phyloP scores from a whole-genome alignment of 2,888 invertebrate species.

The Hyposoter dolosus region DNA sequence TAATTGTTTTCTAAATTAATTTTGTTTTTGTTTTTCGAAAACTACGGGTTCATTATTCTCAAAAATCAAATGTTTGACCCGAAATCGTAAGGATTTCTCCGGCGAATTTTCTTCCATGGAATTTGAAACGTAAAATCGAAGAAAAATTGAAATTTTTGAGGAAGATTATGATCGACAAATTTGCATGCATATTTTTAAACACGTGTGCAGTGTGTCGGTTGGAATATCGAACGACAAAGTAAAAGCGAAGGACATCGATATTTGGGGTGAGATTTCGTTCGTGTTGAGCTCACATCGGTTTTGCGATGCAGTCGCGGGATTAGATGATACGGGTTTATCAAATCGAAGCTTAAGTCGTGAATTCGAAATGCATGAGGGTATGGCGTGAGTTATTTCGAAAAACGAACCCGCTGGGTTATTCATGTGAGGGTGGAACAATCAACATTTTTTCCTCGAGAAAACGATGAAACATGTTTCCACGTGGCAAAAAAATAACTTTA shows the following conservation, averaged over 20 bases:
- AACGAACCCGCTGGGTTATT: neutral
- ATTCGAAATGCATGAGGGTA: slow-evolving; percentile 4
- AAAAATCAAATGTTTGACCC: neutral
- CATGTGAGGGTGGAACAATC: neutral
- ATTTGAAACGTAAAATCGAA: neutral
- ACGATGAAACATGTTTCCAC: no score
- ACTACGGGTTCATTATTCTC: neutral
- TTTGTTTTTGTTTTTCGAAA: neutral
- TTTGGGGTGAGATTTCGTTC: slow-evolving; percentile 22
- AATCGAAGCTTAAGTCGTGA: slow-evolving; percentile 22
- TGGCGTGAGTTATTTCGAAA: slow-evolving; percentile 17
- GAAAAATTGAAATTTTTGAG: neutral
- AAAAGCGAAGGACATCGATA: neutral
- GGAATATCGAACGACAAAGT: neutral
- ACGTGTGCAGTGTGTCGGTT: neutral
- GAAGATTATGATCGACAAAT: neutral
- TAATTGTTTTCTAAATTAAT: neutral
- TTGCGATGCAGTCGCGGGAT: slow-evolving; percentile 16
- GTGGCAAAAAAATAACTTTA: no score
- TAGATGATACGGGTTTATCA: slow-evolving; percentile 41
- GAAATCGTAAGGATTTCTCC: neutral
- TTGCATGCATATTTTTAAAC: neutral
- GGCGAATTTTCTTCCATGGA: neutral
- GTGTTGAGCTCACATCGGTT: slow-evolving; percentile 19
- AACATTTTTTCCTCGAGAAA: neutral